Base-by-base conservation (phyloP, 2,797 vertebrate genomes). In the Trichosurus vulpecula region DNA sequence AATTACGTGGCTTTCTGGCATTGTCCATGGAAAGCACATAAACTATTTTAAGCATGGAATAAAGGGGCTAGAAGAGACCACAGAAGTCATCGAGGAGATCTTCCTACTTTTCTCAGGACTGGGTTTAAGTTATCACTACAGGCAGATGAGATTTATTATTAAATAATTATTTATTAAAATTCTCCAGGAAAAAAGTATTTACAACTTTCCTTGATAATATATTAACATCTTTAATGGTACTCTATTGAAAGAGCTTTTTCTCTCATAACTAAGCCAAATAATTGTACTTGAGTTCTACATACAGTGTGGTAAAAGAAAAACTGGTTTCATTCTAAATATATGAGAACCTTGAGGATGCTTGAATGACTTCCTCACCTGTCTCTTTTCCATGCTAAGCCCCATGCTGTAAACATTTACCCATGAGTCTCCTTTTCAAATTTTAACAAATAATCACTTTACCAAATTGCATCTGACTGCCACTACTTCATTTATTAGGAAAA, bases 1-100 rank as follows among this genome's bases (percentile, higher is more conserved):
- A 94, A 92, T 94, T 94, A 87, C 90, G 91, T 89, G 58, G 52
- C 13, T 92, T 95, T 95, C 91, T 96, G 93, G 92, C 81, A 53
- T 25, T 51, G 81, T 90, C 94, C 91, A 29, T 54, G 92, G 35
- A 96, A 91, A 58, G 57, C 93, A 92, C 61, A 56, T 93, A 58
- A 61, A 93, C 1, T 94, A 90, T 91, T 52, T 27, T 90, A 87
- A 91, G 92, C 35, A 81, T n/a, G 93, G 56, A 66, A 81, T 90
- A 92, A 94, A 51, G 89, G 57, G 94, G 57, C 29, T 19, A 0
- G 51, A 93, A 11, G 31, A 74, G 35, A 53, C 91, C 92, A 92
- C 93, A 74, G 89, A 93, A 94, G 56, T 52, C 90, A 35, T 31
- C 3, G 91, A 51, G 10, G 53, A 54, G 16, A 22, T 81, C 89